Conservation (phyloP, 2,888 invertebrate genomes). For the Eupithecia subfuscata region DNA sequence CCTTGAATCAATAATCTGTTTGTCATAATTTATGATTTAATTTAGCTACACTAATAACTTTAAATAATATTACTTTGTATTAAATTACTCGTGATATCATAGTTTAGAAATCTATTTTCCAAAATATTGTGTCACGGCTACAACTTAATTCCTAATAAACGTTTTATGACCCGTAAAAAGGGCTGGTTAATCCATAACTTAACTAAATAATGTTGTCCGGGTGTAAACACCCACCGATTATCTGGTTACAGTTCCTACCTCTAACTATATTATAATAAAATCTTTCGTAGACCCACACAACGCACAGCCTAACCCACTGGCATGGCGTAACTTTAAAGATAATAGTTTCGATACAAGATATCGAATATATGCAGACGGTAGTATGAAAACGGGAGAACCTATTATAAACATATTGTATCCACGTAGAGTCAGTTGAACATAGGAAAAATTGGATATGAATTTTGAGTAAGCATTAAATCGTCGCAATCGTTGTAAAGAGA, state of each 20-base stretch:
- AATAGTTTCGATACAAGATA: no score
- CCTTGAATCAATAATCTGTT: neutral
- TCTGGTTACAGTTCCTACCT: slow-evolving; percentile 22
- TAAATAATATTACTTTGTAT: neutral
- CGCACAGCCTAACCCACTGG: no score
- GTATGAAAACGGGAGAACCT: no score
- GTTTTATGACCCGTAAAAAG: neutral
- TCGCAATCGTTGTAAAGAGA: no score
- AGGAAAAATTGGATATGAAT: no score
- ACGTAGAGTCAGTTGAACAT: no score
- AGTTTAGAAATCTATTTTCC: neutral
- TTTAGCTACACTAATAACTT: neutral
- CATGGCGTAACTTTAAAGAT: no score
- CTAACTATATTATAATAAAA: neutral
- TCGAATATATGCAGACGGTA: no score
- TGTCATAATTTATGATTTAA: neutral
- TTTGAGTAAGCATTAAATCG: no score
- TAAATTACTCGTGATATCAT: neutral
- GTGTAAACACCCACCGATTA: slow-evolving; percentile 47
- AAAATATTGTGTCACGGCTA: neutral
- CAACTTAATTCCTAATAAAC: slow-evolving; percentile 2
- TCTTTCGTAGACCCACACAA: no score
- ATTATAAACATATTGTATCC: no score
- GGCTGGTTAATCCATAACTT: slow-evolving; percentile 11
- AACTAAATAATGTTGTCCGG: slow-evolving; percentile 36